phyloP scores from a whole-genome alignment of 2,888 invertebrate species.

The Lagria hirta region DNA sequence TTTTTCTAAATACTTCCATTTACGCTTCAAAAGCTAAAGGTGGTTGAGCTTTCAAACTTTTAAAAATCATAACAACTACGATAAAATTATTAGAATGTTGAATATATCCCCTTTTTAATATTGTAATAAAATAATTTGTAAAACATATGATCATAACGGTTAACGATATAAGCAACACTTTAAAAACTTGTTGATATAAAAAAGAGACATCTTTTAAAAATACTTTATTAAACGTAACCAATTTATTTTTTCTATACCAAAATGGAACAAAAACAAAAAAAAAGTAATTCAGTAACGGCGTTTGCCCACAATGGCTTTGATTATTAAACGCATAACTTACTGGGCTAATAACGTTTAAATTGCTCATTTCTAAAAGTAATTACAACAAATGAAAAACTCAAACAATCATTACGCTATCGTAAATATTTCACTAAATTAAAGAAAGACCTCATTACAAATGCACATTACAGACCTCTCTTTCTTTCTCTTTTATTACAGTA shows the following conservation, averaged over 20 bases:
- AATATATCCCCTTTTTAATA: no score
- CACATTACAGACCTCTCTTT: conserved; percentile 31
- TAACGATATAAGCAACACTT: no score
- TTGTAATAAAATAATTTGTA: no score
- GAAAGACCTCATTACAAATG: conserved; percentile 32
- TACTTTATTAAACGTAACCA: conserved; percentile 45
- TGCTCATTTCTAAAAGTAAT: conserved; percentile 31
- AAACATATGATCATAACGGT: no score
- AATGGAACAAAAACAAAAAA: conserved; percentile 22
- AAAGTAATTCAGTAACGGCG: conserved; percentile 7
- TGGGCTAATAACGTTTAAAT: conserved; percentile 34
- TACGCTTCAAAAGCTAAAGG: no score
- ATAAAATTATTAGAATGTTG: no score
- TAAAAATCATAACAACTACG: no score
- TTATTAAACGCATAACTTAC: conserved; percentile 32
- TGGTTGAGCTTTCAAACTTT: no score
- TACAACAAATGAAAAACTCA: conserved; percentile 34
- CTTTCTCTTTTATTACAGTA: no score
- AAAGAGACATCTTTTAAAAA: no score
- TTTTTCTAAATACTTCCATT: no score
- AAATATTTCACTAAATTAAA: conserved; percentile 32
- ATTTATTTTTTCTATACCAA: conserved; percentile 33
- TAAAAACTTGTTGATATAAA: no score
- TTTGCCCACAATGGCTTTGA: conserved; percentile 7
- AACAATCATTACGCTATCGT: conserved; percentile 33